Conservation (phyloP, 2,797 vertebrate species). For the Nannoperca australis region DNA sequence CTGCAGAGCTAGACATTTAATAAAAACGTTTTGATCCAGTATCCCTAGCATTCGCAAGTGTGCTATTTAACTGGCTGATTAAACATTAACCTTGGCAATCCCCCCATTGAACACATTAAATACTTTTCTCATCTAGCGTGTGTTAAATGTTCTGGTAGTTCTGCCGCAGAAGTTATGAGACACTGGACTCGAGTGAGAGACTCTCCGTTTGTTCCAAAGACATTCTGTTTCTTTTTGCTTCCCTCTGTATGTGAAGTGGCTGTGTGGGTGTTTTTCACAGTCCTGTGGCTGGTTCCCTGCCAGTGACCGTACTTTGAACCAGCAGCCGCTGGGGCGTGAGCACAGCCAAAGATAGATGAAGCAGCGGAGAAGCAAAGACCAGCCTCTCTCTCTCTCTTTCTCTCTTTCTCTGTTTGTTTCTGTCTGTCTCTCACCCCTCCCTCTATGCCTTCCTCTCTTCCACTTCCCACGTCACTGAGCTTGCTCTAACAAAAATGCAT, state of each 20-base stretch:
- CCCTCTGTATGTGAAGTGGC: conserved; percentile 69
- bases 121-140: not conserved
- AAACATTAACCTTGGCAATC: conserved; percentile 26
- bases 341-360: conserved; percentile 83
- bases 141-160: conserved; percentile 10
- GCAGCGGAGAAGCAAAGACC: conserved; percentile 55
- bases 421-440: conserved; percentile 37
- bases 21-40: not conserved
- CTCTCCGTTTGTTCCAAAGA: conserved; percentile 68
- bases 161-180: conserved; percentile 35
- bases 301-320: conserved; percentile 90
- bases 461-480: conserved; percentile 44
- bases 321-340: conserved; percentile 85
- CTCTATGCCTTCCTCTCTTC: conserved; percentile 39
- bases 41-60: not conserved
- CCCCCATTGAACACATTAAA: not conserved
- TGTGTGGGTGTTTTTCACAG: conserved; percentile 75
- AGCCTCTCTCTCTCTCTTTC: conserved; percentile 49
- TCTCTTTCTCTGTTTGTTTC: conserved; percentile 40
- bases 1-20: not conserved
- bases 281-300: conserved; percentile 77
- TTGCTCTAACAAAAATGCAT: conserved; percentile 10
- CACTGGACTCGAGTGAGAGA: conserved; percentile 35
- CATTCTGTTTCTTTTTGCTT: conserved; percentile 74
- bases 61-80: conserved; percentile 19